Conservation (phyloP, 2,113 vertebrate genomes). For the Oreotrochilus melanogaster region DNA sequence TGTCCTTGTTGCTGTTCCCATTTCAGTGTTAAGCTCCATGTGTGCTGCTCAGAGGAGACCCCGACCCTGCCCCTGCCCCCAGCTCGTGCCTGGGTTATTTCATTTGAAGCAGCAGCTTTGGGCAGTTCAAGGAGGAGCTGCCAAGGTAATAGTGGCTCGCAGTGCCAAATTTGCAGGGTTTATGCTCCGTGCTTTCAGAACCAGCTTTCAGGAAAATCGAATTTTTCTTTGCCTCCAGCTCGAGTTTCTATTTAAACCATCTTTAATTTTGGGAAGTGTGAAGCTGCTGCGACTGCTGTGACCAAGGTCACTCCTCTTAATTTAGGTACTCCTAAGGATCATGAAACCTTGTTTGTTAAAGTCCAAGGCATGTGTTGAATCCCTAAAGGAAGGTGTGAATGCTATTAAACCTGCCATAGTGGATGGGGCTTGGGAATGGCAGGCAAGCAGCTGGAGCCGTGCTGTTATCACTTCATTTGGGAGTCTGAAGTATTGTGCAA, state of each 20-base stretch:
- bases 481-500: not conserved
- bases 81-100: not conserved
- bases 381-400: not conserved
- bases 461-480: not conserved
- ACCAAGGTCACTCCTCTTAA: constrained; percentile 31
- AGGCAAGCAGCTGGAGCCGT: not conserved
- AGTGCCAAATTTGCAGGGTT: not conserved
- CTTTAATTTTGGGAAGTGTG: not conserved
- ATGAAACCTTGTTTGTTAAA: not conserved
- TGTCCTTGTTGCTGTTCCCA: not conserved
- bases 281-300: not conserved
- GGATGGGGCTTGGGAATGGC: not conserved
- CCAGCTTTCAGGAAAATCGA: not conserved
- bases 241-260: constrained; percentile 32
- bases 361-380: not conserved
- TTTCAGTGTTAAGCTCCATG: not conserved
- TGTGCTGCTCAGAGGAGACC: not conserved
- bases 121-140: not conserved
- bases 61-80: not conserved
- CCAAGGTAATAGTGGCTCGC: not conserved
- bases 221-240: constrained; percentile 8
- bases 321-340: not conserved
- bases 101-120: not conserved
- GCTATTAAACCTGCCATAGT: not conserved
- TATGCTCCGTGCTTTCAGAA: not conserved